Evolutionary conservation across 2,797 vertebrate genomes (phyloP).

Genomic region (Melanotaenia nigrans): DNA sequence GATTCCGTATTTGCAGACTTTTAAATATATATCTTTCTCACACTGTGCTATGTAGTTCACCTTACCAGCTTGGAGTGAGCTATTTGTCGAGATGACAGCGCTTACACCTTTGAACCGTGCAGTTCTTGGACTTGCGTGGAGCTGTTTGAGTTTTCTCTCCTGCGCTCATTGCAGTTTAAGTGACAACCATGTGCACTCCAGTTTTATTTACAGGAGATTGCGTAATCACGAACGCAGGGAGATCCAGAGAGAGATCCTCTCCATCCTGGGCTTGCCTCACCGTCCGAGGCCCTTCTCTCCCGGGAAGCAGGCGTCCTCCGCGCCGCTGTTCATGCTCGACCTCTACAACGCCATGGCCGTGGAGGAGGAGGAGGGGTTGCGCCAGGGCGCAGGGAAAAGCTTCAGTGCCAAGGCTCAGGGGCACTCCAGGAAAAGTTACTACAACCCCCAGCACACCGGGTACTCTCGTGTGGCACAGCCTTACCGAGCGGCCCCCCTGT

Average conservation of each 20-base stretch:
- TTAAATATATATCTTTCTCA: slow-evolving; percentile 17
- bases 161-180: slow-evolving; percentile 88
- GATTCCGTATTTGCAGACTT: slow-evolving; percentile 40
- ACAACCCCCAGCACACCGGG: slow-evolving; percentile 86
- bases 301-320: slow-evolving; percentile 96
- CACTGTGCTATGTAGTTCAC: slow-evolving; percentile 73
- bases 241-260: slow-evolving; percentile 99
- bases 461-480: slow-evolving; percentile 90
- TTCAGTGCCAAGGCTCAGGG: slow-evolving; percentile 83
- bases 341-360: slow-evolving; percentile 98
- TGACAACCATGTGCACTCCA: slow-evolving; percentile 99
- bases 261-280: slow-evolving; percentile 97
- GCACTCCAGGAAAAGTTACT: slow-evolving; percentile 85
- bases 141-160: slow-evolving; percentile 89
- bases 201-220: slow-evolving; percentile 98
- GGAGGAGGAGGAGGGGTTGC: slow-evolving; percentile 85
- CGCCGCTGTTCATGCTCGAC: slow-evolving; percentile 99
- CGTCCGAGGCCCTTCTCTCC: slow-evolving; percentile 97
- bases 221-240: slow-evolving; percentile 97
- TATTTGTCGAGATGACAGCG: slow-evolving; percentile 75
- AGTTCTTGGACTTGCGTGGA: slow-evolving; percentile 90
- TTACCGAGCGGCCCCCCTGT: slow-evolving; percentile 86
- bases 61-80: slow-evolving; percentile 56
- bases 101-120: slow-evolving; percentile 81
- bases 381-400: slow-evolving; percentile 83